A percentile compares a stretch with the other conserved stretches of the same genome.
Conservation (phyloP, 2,888 invertebrate genomes). For the Megaustenia siamemsis region DNA sequence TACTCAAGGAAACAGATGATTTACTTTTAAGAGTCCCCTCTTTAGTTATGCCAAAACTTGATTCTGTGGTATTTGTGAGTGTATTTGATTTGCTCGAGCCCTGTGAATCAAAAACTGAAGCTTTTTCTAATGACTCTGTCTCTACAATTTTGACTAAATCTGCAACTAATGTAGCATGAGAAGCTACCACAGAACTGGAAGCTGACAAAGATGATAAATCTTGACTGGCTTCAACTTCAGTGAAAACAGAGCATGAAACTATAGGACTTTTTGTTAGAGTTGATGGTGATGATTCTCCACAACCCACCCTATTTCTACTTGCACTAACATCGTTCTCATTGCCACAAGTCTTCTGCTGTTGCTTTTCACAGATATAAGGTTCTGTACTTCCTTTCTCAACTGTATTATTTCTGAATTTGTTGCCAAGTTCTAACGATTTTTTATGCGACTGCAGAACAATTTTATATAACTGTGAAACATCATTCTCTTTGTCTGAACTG, state of each 20-base stretch:
- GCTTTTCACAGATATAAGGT: not conserved
- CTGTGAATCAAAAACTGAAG: slow-evolving; percentile 54
- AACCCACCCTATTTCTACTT: not conserved
- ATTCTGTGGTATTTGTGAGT: slow-evolving; percentile 56
- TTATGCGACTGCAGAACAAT: slow-evolving; percentile 1
- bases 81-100: slow-evolving; percentile 52
- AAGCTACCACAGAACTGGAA: not conserved
- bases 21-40: slow-evolving; percentile 39
- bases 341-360: not conserved
- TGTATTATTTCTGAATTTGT: not conserved
- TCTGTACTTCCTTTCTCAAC: slow-evolving; percentile 1
- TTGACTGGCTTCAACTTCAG: not conserved
- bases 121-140: not conserved
- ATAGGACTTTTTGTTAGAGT: not conserved
- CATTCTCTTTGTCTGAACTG: slow-evolving; percentile 74
- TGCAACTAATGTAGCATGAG: not conserved
- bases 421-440: slow-evolving; percentile 20
- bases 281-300: not conserved
- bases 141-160: not conserved
- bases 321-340: not conserved
- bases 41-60: slow-evolving; percentile 57
- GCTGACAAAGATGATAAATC: not conserved
- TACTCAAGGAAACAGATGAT: slow-evolving; percentile 41
- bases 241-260: not conserved
- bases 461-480: slow-evolving; percentile 40